phyloP scores from a whole-genome alignment of 53 echinoderm and acorn worm species.

The Luidia sarsii region DNA sequence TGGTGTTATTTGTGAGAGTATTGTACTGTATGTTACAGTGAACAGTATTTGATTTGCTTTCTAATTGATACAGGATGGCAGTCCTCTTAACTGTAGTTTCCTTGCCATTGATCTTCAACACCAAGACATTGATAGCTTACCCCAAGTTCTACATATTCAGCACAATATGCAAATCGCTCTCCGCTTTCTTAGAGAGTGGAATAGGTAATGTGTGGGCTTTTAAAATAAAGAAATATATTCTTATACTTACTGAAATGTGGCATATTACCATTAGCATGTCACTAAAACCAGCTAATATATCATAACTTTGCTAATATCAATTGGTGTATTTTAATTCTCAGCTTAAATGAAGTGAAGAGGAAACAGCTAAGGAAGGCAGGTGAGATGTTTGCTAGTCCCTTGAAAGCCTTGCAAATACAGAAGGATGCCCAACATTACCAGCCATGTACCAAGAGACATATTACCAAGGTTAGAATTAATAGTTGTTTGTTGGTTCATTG shows the following conservation, averaged over 20 bases:
- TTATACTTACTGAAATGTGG: no score
- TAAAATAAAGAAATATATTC: no score
- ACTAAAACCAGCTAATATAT: no score
- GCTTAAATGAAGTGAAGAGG: conserved; percentile 70
- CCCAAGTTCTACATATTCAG: conserved; percentile 49
- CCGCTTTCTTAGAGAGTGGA: conserved; percentile 78
- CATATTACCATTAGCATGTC: no score
- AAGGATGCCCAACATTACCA: conserved; percentile 59
- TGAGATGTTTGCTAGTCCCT: conserved; percentile 66
- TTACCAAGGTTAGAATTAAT: conserved; percentile 86
- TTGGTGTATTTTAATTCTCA: conserved; percentile 29
- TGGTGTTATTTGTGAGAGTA: no score
- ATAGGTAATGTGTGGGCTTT: no score
- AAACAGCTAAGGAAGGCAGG: conserved; percentile 73
- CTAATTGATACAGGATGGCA: conserved; percentile 53
- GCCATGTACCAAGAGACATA: conserved; percentile 64
- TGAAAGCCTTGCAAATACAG: conserved; percentile 57
- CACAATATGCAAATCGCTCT: conserved; percentile 56
- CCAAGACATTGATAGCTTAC: conserved; percentile 62
- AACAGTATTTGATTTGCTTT: not conserved
- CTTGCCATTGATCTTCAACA: conserved; percentile 65
- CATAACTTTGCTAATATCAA: no score
- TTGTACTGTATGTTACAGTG: not conserved
- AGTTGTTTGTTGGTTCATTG: no score
- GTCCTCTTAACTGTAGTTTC: conserved; percentile 60